These are phyloP conservation scores for Apocheima hispidaria DNA, from an alignment of 2,888 invertebrate species.

Conservation along the genomic window DNA sequence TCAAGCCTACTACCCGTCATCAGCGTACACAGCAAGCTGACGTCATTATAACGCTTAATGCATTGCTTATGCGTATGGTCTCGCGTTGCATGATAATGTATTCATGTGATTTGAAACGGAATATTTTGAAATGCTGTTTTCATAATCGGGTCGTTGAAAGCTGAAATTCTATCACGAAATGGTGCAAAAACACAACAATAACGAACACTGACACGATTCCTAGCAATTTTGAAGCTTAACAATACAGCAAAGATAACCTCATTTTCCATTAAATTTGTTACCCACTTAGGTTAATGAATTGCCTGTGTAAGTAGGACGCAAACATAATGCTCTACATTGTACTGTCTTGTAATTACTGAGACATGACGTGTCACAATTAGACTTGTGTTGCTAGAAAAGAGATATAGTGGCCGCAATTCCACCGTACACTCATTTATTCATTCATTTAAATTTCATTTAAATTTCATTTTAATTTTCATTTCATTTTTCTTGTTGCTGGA, in stretches of 20 bases:
- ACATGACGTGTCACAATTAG: slow-evolving; percentile 56
- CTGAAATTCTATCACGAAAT: background rate
- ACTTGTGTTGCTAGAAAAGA: slow-evolving; percentile 4
- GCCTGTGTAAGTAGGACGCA: slow-evolving; percentile 20
- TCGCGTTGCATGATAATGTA: too few species aligned
- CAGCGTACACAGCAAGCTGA: too few species aligned
- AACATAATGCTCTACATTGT: slow-evolving; percentile 42
- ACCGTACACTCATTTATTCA: too few species aligned
- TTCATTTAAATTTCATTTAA: too few species aligned
- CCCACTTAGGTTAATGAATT: slow-evolving; percentile 36
- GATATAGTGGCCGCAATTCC: too few species aligned
- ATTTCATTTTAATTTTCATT: too few species aligned
- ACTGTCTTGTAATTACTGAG: slow-evolving; percentile 30
- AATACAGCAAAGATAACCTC: slow-evolving; percentile 13
- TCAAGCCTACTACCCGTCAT: too few species aligned
- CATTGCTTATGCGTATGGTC: too few species aligned
- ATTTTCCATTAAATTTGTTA: slow-evolving; percentile 12
- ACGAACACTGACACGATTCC: slow-evolving; percentile 5
- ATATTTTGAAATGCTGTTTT: background rate
- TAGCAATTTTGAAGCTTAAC: slow-evolving; percentile 2
- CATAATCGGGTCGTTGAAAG: background rate
- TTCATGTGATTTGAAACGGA: too few species aligned
- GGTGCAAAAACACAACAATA: slow-evolving; percentile 3
- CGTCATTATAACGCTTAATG: too few species aligned
- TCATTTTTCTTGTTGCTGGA: too few species aligned